phyloP scores from a whole-genome alignment of 2,888 invertebrate species.

The Drosophila mercatorum region DNA sequence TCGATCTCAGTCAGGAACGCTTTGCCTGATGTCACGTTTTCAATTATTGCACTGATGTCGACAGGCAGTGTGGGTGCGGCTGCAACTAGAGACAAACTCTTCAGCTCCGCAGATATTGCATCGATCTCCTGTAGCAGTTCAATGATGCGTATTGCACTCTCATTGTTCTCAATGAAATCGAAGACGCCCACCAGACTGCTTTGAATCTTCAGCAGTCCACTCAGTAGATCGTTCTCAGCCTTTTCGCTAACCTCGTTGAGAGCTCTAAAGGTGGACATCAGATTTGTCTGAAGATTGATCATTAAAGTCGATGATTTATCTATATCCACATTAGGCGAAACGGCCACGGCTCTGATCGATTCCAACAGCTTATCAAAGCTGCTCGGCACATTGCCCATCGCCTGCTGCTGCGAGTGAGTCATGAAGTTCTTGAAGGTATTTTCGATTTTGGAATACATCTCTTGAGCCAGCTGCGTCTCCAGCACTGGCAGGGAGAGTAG shows the following conservation, averaged over 20 bases:
- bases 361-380: conserved; percentile 67
- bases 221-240: conserved; percentile 55
- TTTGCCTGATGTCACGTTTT: conserved; percentile 71
- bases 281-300: conserved; percentile 76
- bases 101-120: conserved; percentile 73
- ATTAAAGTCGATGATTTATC: conserved; percentile 79
- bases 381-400: conserved; percentile 39
- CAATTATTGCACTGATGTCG: conserved; percentile 62
- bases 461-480: conserved; percentile 85
- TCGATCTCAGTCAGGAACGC: conserved; percentile 74
- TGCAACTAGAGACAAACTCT: conserved; percentile 38
- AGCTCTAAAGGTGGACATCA: conserved; percentile 80
- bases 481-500: conserved; percentile 80
- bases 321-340: conserved; percentile 70
- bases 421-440: conserved; percentile 70
- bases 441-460: conserved; percentile 83
- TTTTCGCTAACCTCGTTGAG: conserved; percentile 79
- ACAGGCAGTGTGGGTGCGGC: conserved; percentile 34
- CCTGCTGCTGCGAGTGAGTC: conserved; percentile 29
- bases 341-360: conserved; percentile 66
- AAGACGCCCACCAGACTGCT: conserved; percentile 76
- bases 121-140: conserved; percentile 83
- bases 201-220: conserved; percentile 71
- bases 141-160: conserved; percentile 77
- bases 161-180: conserved; percentile 82